These are phyloP conservation scores for Anodontia alba DNA, from an alignment of 2,888 invertebrate species.

Conservation along the genomic window DNA sequence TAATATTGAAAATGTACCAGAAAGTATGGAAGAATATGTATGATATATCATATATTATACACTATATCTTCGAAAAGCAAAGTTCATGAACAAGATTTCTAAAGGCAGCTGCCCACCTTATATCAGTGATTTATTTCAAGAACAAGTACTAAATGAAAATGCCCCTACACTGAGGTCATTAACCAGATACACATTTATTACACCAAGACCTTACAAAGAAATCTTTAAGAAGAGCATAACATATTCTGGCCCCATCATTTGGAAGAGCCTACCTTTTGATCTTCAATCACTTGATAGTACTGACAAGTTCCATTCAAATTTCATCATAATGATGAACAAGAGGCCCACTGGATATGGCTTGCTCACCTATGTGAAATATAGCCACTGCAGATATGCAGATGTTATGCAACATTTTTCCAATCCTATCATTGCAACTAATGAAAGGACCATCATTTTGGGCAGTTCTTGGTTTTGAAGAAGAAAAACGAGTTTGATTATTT, in stretches of 20 bases:
- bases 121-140: background rate
- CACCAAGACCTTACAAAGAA: background rate
- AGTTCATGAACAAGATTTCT: background rate
- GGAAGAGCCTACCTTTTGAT: background rate
- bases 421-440: no score
- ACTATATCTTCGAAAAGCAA: background rate
- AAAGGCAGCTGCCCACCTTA: background rate
- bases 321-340: background rate
- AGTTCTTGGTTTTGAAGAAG: no score
- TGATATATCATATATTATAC: background rate
- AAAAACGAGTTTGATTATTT: no score
- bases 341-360: background rate
- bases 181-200: background rate
- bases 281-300: background rate
- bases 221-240: background rate
- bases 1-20: background rate
- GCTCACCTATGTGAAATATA: no score
- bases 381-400: no score
- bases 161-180: background rate
- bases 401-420: no score
- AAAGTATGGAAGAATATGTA: background rate
- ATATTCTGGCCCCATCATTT: background rate
- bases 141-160: background rate
- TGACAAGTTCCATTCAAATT: background rate
- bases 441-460: no score